These are phyloP conservation scores for Junco hyemalis DNA, from an alignment of 2,113 vertebrate species.

Conservation along the genomic window DNA sequence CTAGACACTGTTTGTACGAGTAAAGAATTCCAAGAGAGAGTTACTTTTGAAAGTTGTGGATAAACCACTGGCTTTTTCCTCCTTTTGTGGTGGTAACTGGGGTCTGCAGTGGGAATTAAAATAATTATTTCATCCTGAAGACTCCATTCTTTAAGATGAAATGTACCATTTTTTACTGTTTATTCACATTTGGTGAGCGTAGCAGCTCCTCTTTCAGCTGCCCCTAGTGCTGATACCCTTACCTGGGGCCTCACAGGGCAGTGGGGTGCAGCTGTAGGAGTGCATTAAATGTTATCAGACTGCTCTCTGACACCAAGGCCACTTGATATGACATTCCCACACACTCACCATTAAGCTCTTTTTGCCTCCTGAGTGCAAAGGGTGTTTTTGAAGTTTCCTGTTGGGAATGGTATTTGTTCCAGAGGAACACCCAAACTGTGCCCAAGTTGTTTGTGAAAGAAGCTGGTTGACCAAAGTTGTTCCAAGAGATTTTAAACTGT, in stretches of 20 bases:
- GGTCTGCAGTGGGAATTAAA: neutral
- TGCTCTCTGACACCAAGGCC: neutral
- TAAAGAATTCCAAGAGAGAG: neutral
- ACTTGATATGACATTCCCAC: neutral
- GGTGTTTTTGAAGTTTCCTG: neutral
- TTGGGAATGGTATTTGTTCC: neutral
- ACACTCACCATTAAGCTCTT: neutral
- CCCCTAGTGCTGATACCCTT: neutral
- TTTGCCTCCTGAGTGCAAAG: neutral
- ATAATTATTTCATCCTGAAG: neutral
- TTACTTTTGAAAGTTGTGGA: neutral
- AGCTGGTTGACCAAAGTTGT: neutral
- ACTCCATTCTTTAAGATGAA: neutral
- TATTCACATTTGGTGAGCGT: neutral
- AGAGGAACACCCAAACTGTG: neutral
- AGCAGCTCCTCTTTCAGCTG: neutral
- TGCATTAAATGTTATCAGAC: neutral
- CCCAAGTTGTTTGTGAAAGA: neutral
- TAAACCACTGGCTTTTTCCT: neutral
- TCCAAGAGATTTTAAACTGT: neutral
- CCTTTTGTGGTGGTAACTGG: accelerated
- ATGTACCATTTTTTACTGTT: neutral
- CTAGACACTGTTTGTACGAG: neutral
- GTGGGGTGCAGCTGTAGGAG: neutral
- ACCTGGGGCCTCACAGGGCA: neutral